phyloP scores from a whole-genome alignment of 1,140 invertebrate genomes.

The Latrodectus geometricus region DNA sequence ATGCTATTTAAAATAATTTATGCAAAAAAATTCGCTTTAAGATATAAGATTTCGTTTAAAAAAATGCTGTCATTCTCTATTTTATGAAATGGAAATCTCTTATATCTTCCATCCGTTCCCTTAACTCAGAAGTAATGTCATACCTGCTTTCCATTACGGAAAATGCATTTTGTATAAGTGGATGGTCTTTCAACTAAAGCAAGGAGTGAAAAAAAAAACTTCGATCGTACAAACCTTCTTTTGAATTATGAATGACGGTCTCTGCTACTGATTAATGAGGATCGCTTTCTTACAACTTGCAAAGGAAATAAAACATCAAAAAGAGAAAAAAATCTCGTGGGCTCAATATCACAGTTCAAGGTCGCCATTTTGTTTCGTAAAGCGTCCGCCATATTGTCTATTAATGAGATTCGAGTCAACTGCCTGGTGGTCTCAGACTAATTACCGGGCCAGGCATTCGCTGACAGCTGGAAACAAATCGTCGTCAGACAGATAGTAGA shows the following conservation, averaged over 20 bases:
- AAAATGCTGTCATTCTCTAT: too few species aligned
- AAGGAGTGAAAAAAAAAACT: background rate
- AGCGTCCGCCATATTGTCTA: slow-evolving; percentile 8
- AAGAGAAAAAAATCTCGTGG: background rate
- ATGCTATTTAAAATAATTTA: too few species aligned
- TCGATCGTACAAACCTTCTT: slow-evolving; percentile 12
- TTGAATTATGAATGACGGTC: slow-evolving; percentile 48
- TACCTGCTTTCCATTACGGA: too few species aligned
- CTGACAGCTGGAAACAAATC: slow-evolving; percentile 16
- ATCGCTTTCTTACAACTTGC: slow-evolving; percentile 2
- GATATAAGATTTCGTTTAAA: too few species aligned
- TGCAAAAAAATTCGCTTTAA: too few species aligned
- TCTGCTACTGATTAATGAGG: slow-evolving; percentile 36
- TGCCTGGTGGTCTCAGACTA: slow-evolving; percentile 19
- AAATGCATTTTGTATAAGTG: background rate
- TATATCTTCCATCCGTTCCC: too few species aligned
- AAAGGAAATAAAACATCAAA: slow-evolving; percentile 3
- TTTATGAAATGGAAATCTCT: too few species aligned
- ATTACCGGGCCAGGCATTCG: background rate
- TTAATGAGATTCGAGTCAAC: slow-evolving; percentile 15
- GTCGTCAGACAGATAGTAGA: slow-evolving; percentile 2
- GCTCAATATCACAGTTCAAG: slow-evolving; percentile 37
- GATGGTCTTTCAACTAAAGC: background rate
- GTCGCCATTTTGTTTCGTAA: background rate
- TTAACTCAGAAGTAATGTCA: too few species aligned